Base-by-base conservation (phyloP, 1,140 invertebrate genomes). In the Adelges cooleyi region DNA sequence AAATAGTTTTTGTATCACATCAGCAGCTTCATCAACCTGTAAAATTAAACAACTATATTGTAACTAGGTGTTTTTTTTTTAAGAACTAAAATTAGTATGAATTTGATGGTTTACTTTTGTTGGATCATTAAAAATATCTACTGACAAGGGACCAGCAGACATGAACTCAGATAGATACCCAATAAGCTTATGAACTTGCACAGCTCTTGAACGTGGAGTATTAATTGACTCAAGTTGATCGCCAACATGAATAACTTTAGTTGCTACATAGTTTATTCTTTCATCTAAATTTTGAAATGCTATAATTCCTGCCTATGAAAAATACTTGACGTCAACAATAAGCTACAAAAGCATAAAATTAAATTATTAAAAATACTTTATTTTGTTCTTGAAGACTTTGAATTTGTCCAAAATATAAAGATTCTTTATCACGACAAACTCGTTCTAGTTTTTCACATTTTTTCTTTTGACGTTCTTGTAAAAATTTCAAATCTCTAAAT, bases 171-270 rank as follows among this genome's bases (percentile, higher is more conserved):
- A 84, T 74, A 98, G 87, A 77, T 98, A 91, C n/a, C 86, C 89
- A 78, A 99, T 89, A 4, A 99, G 75, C 71, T 90, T 90, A 73
- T 95, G 86, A 5, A 95, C 95, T 74, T 98, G 95, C 6, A 92
- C 92, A 9, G 94, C 92, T 70, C 95, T 79, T 51, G 92, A 86
- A 71, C 95, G 78, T 1, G 95, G 95, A 0, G 88, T 92, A 76
- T 98, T 94, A 0, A 98, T 93, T 72, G 90, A 95, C 75, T 98
- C 95, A 27, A 99, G 76, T 72, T 98, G 95, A 76, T 98, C 95
- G 1, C 95, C 95, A 15, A 99, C 80, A 79, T 98, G 94, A 52
- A 98, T 84, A 17, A 98, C 95, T 78, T 97, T 95, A 0, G 93
- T 95, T 0, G 95, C 95, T 49, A 98, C 95, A 71, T 87, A 86